phyloP scores from a whole-genome alignment of 2,888 invertebrate species.

The Notodonta dromedarius region DNA sequence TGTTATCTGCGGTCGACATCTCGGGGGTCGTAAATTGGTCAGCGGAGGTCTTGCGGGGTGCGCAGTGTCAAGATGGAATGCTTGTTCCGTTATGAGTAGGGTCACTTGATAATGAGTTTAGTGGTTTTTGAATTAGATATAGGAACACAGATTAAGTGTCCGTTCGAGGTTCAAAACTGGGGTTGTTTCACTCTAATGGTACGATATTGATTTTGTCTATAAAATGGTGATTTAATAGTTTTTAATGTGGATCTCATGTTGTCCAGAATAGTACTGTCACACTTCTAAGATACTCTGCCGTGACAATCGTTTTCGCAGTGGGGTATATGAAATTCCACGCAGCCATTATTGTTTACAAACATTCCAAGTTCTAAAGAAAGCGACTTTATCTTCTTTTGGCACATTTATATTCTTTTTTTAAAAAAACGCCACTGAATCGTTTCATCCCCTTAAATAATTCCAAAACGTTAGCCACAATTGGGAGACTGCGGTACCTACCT shows the following conservation, averaged over 20 bases:
- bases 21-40: slow-evolving; percentile 55
- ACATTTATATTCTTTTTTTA: background rate
- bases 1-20: slow-evolving; percentile 73
- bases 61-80: slow-evolving; percentile 74
- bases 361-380: too few species aligned
- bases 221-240: too few species aligned
- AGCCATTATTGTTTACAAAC: too few species aligned
- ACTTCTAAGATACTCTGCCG: too few species aligned
- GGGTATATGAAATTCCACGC: too few species aligned
- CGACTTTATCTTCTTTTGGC: too few species aligned
- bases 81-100: slow-evolving; percentile 71
- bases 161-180: background rate
- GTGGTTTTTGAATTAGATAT: slow-evolving; percentile 51
- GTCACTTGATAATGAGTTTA: slow-evolving; percentile 72
- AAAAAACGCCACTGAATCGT: slow-evolving; percentile 21
- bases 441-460: slow-evolving; percentile 38
- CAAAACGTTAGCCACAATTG: slow-evolving; percentile 58
- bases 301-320: too few species aligned
- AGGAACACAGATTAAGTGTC: slow-evolving; percentile 12
- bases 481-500: slow-evolving; percentile 55
- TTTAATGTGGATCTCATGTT: too few species aligned
- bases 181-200: background rate
- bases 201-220: background rate
- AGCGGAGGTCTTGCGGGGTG: slow-evolving; percentile 54
- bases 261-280: background rate